These are phyloP conservation scores for Electrophaes corylata DNA, from an alignment of 2,888 invertebrate species.

Conservation along the genomic window DNA sequence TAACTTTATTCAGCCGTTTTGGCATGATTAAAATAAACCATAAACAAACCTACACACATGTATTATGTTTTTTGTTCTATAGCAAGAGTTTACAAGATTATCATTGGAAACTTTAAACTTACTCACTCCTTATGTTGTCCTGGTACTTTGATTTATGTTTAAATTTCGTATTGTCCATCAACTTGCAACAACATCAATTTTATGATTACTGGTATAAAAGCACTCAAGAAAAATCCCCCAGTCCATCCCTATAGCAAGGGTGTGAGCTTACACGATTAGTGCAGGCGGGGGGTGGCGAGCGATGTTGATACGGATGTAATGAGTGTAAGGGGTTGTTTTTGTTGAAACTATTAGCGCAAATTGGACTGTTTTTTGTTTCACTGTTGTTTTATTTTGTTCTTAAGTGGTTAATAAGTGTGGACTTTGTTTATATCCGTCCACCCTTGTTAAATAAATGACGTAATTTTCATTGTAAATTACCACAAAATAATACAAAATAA, in stretches of 20 bases:
- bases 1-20: too few relatives aligned
- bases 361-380: constrained; percentile 21
- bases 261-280: constrained; percentile 23
- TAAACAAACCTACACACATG: too few relatives aligned
- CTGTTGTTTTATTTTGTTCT: constrained; percentile 10
- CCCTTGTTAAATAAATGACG: too few relatives aligned
- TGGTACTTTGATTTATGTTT: not conserved
- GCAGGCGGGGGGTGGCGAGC: constrained; percentile 7
- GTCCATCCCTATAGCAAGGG: constrained; percentile 19
- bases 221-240: constrained; percentile 4
- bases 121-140: not conserved
- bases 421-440: too few relatives aligned
- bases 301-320: constrained; percentile 38
- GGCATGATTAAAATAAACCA: too few relatives aligned
- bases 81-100: too few relatives aligned
- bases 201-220: constrained; percentile 17
- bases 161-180: not conserved
- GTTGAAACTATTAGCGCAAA: constrained; percentile 26
- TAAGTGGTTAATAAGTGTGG: constrained; percentile 1
- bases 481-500: too few relatives aligned
- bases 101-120: not conserved
- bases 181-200: constrained; percentile 3
- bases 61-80: too few relatives aligned
- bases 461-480: too few relatives aligned
- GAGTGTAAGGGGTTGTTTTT: constrained; percentile 28